These are phyloP conservation scores for Megaleporinus macrocephalus DNA, from an alignment of 2,113 vertebrate species.

Conservation along the genomic window DNA sequence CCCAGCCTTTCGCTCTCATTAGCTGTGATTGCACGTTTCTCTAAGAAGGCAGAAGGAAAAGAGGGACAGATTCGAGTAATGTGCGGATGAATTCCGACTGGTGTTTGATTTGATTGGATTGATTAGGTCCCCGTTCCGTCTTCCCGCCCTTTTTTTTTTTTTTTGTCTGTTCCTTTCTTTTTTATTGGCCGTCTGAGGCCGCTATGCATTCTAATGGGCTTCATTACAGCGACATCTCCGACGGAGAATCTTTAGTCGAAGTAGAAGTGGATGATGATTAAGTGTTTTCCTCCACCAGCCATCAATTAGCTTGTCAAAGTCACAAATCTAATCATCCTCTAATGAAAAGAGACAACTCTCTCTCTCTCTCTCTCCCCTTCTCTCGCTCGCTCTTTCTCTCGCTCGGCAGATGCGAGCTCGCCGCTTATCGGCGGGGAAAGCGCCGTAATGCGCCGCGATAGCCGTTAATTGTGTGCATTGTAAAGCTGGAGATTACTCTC, in stretches of 20 bases:
- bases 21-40: too few species aligned
- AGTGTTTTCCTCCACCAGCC: constrained; percentile 72
- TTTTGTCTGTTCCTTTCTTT: neutral
- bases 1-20: constrained; percentile 5
- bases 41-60: neutral
- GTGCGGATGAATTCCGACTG: neutral
- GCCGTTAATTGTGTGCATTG: constrained; percentile 67
- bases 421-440: constrained; percentile 43
- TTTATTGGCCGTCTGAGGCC: constrained; percentile 42
- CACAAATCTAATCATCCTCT: constrained; percentile 77
- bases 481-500: constrained; percentile 51
- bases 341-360: constrained; percentile 60
- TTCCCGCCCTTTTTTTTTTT: neutral
- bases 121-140: constrained; percentile 6
- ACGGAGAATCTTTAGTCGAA: constrained; percentile 65
- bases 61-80: neutral
- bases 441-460: constrained; percentile 51
- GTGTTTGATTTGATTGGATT: constrained; percentile 5
- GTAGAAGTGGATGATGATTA: constrained; percentile 71
- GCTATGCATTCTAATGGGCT: constrained; percentile 75
- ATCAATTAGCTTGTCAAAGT: constrained; percentile 82
- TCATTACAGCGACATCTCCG: constrained; percentile 73
- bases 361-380: constrained; percentile 40
- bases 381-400: constrained; percentile 44
- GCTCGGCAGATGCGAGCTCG: constrained; percentile 34